Evolutionary conservation across 2,888 invertebrate species (phyloP).

Genomic region (Cantharis lateralis): DNA sequence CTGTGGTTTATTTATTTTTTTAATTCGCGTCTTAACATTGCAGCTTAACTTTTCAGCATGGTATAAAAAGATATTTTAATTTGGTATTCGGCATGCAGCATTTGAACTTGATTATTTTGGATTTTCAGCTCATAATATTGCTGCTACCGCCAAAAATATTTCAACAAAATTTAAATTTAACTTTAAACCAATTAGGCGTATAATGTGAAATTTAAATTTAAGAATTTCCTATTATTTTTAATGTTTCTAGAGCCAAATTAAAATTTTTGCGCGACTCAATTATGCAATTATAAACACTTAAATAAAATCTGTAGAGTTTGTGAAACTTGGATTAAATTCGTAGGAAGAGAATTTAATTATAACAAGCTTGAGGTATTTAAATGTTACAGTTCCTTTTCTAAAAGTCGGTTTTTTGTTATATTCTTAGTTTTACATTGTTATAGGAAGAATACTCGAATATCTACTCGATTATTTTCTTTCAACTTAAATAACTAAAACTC

Average conservation of each 20-base stretch:
- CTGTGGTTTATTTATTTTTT: background rate
- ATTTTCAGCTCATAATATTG: background rate
- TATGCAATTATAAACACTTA: background rate
- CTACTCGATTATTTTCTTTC: background rate
- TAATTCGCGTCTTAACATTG: background rate
- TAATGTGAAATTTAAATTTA: background rate
- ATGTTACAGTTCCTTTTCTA: background rate
- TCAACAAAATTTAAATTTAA: background rate
- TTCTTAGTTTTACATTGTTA: background rate
- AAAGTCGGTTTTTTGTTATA: background rate
- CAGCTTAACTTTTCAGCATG: background rate
- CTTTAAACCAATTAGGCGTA: background rate
- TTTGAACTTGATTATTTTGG: background rate
- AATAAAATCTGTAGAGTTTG: background rate
- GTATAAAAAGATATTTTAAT: background rate
- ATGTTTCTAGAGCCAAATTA: background rate
- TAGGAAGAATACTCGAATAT: background rate
- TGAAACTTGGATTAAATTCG: background rate
- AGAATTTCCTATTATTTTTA: background rate
- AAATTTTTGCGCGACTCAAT: background rate
- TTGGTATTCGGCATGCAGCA: background rate
- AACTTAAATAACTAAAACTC: background rate
- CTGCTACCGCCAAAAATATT: background rate
- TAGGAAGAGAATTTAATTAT: background rate
- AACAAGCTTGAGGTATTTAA: background rate